phyloP scores from a whole-genome alignment of 2,797 vertebrate genomes.

The Enoplosus armatus region DNA sequence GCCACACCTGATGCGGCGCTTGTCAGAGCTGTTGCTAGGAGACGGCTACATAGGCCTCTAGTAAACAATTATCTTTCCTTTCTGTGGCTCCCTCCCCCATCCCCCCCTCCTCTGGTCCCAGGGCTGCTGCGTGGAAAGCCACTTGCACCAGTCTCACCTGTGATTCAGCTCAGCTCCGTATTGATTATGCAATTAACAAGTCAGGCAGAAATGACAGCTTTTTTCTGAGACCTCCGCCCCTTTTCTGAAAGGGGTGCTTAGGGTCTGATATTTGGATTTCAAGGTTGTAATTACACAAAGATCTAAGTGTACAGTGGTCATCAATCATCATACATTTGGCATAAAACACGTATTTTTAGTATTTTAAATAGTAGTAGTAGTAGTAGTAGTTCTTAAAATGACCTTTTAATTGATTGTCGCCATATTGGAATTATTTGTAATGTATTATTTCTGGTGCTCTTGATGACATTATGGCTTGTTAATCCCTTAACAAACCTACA shows the following conservation, averaged over 20 bases:
- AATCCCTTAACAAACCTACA: neutral
- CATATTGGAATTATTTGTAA: neutral
- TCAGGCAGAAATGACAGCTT: constrained; percentile 43
- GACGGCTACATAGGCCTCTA: constrained; percentile 88
- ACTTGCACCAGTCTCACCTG: constrained; percentile 77
- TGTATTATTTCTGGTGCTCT: neutral
- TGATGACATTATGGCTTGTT: neutral
- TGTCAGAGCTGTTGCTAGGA: constrained; percentile 90
- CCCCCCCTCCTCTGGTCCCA: constrained; percentile 64
- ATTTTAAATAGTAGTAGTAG: neutral
- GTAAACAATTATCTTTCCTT: constrained; percentile 89
- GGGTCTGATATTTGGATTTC: constrained; percentile 11
- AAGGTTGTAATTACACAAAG: neutral
- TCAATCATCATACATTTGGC: neutral
- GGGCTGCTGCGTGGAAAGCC: constrained; percentile 68
- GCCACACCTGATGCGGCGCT: constrained; percentile 88
- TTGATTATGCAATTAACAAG: constrained; percentile 77
- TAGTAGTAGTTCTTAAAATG: neutral
- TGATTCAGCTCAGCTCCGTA: constrained; percentile 71
- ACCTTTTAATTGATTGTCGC: neutral
- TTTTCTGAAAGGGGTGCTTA: constrained; percentile 37
- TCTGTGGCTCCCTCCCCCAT: constrained; percentile 50
- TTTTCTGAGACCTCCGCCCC: constrained; percentile 48
- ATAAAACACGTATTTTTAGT: neutral
- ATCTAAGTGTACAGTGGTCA: neutral